These are phyloP conservation scores for Poecilia picta DNA, from an alignment of 2,797 vertebrate genomes.

Conservation along the genomic window DNA sequence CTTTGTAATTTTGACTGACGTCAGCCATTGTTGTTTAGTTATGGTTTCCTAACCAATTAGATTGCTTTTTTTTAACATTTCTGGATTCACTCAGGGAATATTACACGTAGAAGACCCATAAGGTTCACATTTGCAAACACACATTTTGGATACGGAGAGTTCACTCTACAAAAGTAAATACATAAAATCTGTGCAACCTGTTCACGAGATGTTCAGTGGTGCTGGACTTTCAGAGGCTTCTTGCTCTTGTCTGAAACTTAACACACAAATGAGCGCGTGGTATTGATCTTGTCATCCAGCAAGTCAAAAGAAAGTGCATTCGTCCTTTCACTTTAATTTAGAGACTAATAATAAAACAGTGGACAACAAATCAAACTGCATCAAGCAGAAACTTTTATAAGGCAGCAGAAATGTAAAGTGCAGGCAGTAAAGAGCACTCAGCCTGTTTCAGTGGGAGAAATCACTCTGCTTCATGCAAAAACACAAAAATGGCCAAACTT, in stretches of 20 bases:
- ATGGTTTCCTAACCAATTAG: neutral
- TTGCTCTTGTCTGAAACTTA: neutral
- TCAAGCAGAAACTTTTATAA: constrained; percentile 3
- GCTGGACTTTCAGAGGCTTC: neutral
- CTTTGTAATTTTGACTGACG: neutral
- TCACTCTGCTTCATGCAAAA: neutral
- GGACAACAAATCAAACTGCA: neutral
- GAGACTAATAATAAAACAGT: neutral
- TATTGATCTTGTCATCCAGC: neutral
- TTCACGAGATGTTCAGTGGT: neutral
- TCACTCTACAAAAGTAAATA: neutral
- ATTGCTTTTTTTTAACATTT: neutral
- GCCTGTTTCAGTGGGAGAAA: neutral
- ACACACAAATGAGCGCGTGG: neutral
- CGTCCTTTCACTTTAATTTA: neutral
- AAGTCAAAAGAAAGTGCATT: neutral
- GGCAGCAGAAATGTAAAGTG: neutral
- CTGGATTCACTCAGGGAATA: neutral
- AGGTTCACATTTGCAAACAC: neutral
- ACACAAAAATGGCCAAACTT: neutral
- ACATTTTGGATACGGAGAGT: neutral
- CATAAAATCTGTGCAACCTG: neutral
- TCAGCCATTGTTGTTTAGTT: neutral
- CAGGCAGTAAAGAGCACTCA: neutral
- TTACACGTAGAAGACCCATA: neutral